phyloP scores from a whole-genome alignment of 2,797 vertebrate species.

The Channallabes apus region DNA sequence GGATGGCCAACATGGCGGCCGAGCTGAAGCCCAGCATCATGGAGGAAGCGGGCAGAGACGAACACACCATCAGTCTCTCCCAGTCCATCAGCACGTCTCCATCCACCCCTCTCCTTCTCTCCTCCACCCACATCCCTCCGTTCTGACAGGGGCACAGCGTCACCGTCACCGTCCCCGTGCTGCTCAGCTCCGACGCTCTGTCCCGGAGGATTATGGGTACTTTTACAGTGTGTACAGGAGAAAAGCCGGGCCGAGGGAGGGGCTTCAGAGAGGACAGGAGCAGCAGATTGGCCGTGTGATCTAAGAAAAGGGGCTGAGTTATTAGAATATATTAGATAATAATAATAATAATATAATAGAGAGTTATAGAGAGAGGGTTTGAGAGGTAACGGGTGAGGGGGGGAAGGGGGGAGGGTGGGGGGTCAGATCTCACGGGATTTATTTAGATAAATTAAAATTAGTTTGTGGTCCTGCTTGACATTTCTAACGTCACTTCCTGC shows the following conservation, averaged over 20 bases:
- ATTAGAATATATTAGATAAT: not conserved
- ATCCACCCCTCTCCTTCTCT: constrained; percentile 63
- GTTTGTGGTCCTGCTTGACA: not conserved
- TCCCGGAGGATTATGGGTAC: constrained; percentile 85
- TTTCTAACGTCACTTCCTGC: not conserved
- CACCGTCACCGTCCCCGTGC: constrained; percentile 85
- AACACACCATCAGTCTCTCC: constrained; percentile 72
- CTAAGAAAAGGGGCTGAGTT: constrained; percentile 51
- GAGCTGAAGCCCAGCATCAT: constrained; percentile 83
- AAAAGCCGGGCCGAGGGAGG: constrained; percentile 64
- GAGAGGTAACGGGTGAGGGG: not conserved
- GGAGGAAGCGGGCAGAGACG: constrained; percentile 66
- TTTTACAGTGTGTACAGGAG: constrained; percentile 75
- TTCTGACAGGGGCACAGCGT: constrained; percentile 85
- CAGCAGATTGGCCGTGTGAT: constrained; percentile 84
- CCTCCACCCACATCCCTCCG: constrained; percentile 80
- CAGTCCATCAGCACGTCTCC: constrained; percentile 64
- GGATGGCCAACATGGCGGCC: constrained; percentile 81
- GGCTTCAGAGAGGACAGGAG: constrained; percentile 77
- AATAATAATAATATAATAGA: too few species aligned
- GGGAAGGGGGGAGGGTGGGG: too few species aligned
- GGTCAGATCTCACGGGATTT: too few species aligned
- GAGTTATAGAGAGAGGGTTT: too few species aligned
- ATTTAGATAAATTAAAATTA: too few species aligned
- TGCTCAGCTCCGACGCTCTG: constrained; percentile 79